Conservation (phyloP, 2,113 vertebrate genomes). For the Ibidorhyncha struthersii region DNA sequence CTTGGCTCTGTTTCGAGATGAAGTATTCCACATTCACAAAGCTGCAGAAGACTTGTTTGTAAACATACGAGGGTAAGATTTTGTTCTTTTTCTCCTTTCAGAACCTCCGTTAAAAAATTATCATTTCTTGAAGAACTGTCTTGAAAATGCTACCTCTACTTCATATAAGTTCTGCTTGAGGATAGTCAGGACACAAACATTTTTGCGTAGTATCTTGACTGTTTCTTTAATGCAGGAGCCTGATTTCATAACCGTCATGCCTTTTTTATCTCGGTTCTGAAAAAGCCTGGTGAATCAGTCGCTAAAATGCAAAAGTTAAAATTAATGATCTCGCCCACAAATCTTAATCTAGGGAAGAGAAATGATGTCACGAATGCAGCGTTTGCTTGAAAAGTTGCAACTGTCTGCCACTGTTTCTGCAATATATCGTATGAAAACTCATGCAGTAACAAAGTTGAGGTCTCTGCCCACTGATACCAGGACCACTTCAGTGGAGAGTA, state of each 20-base stretch:
- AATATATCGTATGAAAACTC: background rate
- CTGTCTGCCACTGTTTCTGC: background rate
- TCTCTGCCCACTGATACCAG: background rate
- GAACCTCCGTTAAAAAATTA: background rate
- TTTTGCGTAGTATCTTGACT: background rate
- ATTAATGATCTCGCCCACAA: background rate
- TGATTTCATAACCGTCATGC: background rate
- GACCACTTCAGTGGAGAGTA: background rate
- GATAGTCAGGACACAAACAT: background rate
- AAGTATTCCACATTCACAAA: conserved; percentile 99
- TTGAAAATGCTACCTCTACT: background rate
- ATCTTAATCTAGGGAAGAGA: background rate
- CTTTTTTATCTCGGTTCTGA: background rate
- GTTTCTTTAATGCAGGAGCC: background rate
- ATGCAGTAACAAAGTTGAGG: background rate
- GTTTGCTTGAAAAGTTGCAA: background rate
- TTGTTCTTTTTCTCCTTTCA: background rate
- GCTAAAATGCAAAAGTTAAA: background rate
- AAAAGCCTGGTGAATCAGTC: background rate
- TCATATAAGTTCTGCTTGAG: background rate
- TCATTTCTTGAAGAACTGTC: background rate
- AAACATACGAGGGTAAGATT: conserved; percentile 91
- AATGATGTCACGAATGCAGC: background rate
- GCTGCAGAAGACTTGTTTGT: conserved; percentile 96
- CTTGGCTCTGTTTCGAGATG: conserved; percentile 94